A percentile compares a stretch with the other conserved stretches of the same genome.
Evolutionary conservation across 2,113 vertebrate genomes (phyloP).

Genomic region (Platichthys flesus): DNA sequence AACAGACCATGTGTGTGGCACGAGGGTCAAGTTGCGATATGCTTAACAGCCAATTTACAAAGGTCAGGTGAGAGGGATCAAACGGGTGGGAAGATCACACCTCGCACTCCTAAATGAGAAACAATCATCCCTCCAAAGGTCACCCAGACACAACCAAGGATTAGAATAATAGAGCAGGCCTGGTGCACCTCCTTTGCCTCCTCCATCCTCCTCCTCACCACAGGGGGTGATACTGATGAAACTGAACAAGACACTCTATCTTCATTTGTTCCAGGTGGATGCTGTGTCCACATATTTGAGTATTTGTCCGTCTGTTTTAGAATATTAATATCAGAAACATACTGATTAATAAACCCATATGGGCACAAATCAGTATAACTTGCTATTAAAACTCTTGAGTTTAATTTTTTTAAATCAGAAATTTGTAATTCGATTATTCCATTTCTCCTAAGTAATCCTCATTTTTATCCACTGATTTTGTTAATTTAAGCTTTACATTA

Average conservation of each 20-base stretch:
- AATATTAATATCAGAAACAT: too few species aligned
- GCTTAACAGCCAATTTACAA: constrained; percentile 91
- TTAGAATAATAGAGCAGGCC: constrained; percentile 86
- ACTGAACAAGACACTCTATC: constrained; percentile 21
- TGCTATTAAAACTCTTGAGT: too few species aligned
- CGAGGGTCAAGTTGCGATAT: constrained; percentile 81
- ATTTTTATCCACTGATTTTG: too few species aligned
- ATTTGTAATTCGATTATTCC: too few species aligned
- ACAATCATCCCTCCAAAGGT: constrained; percentile 86
- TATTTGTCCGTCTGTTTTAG: too few species aligned
- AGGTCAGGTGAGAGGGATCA: constrained; percentile 87
- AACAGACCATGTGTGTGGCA: constrained; percentile 73
- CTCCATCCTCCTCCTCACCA: constrained; percentile 45
- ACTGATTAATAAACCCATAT: too few species aligned
- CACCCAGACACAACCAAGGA: constrained; percentile 81
- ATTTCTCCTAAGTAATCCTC: too few species aligned
- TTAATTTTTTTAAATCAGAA: too few species aligned
- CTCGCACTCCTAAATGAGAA: constrained; percentile 87
- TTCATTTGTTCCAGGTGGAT: constrained; percentile 15
- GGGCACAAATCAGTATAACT: too few species aligned
- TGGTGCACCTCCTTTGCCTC: constrained; percentile 60
- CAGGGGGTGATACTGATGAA: constrained; percentile 20
- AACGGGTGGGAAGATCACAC: constrained; percentile 86
- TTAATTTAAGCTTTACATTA: background rate
- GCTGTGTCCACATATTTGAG: background rate